These are phyloP conservation scores for Procambarus virginalis DNA, from an alignment of 1,140 invertebrate species.

Conservation along the genomic window DNA sequence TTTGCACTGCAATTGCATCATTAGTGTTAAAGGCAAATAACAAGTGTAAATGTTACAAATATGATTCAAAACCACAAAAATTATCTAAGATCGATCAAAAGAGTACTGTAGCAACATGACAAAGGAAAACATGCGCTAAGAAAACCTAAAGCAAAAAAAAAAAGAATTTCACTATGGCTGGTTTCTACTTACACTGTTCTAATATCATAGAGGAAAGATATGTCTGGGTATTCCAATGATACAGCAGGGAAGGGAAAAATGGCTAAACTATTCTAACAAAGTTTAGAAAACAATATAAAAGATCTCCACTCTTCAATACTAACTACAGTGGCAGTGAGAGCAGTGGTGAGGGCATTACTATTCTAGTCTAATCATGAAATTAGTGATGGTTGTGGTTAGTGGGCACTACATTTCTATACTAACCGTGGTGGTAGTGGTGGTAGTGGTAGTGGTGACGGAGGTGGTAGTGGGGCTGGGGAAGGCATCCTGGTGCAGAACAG, in stretches of 20 bases:
- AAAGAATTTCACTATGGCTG: not conserved
- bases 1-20: not conserved
- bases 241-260: not conserved
- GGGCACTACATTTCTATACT: slow-evolving; percentile 61
- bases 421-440: slow-evolving; percentile 66
- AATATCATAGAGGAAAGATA: not conserved
- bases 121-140: not conserved
- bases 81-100: not conserved
- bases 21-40: not conserved
- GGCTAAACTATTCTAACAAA: not conserved
- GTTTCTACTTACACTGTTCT: not conserved
- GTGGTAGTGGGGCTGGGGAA: slow-evolving; percentile 64
- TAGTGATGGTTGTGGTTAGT: slow-evolving; percentile 51
- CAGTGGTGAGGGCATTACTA: slow-evolving; percentile 49
- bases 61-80: not conserved
- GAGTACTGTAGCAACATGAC: not conserved
- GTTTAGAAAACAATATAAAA: not conserved
- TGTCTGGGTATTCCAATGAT: not conserved
- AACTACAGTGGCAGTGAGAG: slow-evolving; percentile 15
- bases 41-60: not conserved
- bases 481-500: slow-evolving; percentile 69
- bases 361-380: slow-evolving; percentile 37
- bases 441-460: slow-evolving; percentile 50
- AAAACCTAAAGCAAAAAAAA: not conserved
- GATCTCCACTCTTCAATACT: slow-evolving; percentile 41